Conservation (phyloP, 2,888 invertebrate genomes). For the Busseola fusca region DNA sequence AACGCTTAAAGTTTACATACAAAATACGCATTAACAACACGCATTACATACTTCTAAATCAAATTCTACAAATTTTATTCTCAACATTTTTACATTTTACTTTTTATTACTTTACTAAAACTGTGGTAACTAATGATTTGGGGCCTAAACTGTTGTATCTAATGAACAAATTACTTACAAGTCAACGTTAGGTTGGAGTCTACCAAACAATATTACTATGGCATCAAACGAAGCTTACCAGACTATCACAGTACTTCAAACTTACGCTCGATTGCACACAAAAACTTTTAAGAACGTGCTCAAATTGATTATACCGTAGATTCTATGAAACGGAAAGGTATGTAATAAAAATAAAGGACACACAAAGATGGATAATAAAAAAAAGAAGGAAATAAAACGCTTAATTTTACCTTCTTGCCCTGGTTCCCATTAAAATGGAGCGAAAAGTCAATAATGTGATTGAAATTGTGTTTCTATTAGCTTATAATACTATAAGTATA, state of each 20-base stretch:
- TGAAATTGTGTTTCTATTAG: constrained; percentile 61
- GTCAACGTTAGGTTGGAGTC: constrained; percentile 39
- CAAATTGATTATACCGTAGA: constrained; percentile 65
- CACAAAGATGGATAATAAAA: constrained; percentile 76
- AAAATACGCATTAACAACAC: constrained; percentile 43
- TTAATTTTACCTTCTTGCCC: constrained; percentile 87
- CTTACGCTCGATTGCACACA: constrained; percentile 56
- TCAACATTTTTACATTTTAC: constrained; percentile 29
- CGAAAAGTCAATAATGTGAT: constrained; percentile 80
- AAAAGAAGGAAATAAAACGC: constrained; percentile 70
- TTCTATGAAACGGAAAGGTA: constrained; percentile 65
- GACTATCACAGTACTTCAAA: constrained; percentile 53
- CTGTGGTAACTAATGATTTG: constrained; percentile 49
- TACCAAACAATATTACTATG: constrained; percentile 56
- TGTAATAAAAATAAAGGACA: constrained; percentile 72
- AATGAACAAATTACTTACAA: constrained; percentile 48
- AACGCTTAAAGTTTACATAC: constrained; percentile 38
- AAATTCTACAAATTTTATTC: constrained; percentile 47
- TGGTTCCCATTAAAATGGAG: constrained; percentile 86
- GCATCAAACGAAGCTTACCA: constrained; percentile 58
- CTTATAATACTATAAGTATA: constrained; percentile 52
- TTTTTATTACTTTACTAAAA: constrained; percentile 40
- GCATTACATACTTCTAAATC: constrained; percentile 46
- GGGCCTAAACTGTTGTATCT: constrained; percentile 39
- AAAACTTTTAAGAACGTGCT: constrained; percentile 75